These are phyloP conservation scores for Aepyceros melampus DNA, from an alignment of 2,113 vertebrate species.

Conservation along the genomic window DNA sequence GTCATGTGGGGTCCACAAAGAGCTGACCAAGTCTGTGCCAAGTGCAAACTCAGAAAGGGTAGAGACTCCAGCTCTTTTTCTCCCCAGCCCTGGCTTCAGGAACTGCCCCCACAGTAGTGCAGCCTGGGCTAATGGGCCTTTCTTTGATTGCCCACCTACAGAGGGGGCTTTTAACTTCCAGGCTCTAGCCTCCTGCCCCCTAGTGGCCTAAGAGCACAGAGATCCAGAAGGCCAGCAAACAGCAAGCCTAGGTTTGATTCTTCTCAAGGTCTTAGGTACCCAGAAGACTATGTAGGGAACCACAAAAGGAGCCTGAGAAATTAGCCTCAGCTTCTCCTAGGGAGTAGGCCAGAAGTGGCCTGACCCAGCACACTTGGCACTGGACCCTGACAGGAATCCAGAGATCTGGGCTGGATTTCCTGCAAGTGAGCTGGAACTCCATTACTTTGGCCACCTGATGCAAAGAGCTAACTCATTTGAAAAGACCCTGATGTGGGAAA, in stretches of 20 bases:
- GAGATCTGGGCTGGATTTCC: not conserved
- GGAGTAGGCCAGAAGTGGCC: not conserved
- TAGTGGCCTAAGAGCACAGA: not conserved
- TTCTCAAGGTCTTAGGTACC: not conserved
- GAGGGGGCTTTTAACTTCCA: not conserved
- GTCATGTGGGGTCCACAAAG: not conserved
- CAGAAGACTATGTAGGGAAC: not conserved
- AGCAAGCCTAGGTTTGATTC: not conserved
- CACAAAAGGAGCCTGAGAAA: not conserved
- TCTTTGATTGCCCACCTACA: not conserved
- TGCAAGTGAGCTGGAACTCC: not conserved
- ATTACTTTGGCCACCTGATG: not conserved
- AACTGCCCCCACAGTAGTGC: not conserved
- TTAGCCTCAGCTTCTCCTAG: not conserved
- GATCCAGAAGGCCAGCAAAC: not conserved
- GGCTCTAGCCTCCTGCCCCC: not conserved
- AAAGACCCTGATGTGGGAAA: not conserved
- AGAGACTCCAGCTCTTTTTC: not conserved
- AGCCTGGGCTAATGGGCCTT: not conserved
- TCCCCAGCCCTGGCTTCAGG: not conserved
- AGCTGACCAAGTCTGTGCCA: not conserved
- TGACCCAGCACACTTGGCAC: not conserved
- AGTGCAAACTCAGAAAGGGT: not conserved
- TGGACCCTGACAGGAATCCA: not conserved
- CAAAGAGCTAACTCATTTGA: not conserved